Conservation (phyloP, 2,113 vertebrate genomes). For the Pycnonotus jocosus region DNA sequence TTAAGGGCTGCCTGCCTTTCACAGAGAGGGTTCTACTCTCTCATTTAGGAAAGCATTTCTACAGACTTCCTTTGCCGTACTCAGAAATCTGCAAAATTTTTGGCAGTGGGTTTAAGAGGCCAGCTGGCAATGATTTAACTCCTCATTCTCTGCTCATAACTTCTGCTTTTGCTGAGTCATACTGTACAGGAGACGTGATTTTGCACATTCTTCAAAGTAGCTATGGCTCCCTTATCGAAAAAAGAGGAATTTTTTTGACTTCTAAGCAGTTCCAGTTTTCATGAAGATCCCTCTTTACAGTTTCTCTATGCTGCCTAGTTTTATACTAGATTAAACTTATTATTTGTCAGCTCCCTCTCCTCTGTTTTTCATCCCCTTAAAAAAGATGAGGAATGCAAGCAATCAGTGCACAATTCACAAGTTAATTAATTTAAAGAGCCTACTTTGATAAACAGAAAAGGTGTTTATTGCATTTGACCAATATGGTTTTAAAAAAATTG, state of each 20-base stretch:
- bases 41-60: neutral
- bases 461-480: neutral
- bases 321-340: neutral
- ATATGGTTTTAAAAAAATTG: neutral
- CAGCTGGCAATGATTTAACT: neutral
- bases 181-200: neutral
- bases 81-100: neutral
- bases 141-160: neutral
- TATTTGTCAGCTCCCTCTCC: neutral
- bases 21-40: neutral
- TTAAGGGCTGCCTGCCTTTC: neutral
- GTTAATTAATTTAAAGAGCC: neutral
- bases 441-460: neutral
- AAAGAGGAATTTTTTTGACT: neutral
- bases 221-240: neutral
- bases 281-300: neutral
- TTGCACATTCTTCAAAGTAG: neutral
- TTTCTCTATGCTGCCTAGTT: neutral
- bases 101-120: neutral
- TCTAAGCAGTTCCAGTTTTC: neutral
- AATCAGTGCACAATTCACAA: neutral
- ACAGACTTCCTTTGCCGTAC: neutral
- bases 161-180: constrained; percentile 44
- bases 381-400: neutral
- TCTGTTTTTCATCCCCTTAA: neutral